Conservation (phyloP, 2,797 vertebrate genomes). For the Bryconaethiops microstoma region DNA sequence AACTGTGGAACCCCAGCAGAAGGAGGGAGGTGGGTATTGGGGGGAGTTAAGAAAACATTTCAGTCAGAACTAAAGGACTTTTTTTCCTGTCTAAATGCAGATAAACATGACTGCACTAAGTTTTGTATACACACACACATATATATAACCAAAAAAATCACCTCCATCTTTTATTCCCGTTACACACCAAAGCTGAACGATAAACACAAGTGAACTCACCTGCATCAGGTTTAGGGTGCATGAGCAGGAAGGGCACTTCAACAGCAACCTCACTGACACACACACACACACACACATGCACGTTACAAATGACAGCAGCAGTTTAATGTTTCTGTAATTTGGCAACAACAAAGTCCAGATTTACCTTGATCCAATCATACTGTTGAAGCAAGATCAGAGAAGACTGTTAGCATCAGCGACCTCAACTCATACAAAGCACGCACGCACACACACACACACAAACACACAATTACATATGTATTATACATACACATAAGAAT, state of each 20-base stretch:
- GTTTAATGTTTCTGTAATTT: not conserved
- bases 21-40: not conserved
- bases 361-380: conserved; percentile 67
- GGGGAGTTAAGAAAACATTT: not conserved
- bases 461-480: not conserved
- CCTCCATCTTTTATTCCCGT: too few species aligned
- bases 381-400: conserved; percentile 33
- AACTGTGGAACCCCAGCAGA: conserved; percentile 56
- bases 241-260: conserved; percentile 90
- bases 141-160: too few species aligned
- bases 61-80: too few species aligned
- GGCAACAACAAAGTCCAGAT: not conserved
- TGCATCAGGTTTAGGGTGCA: conserved; percentile 88
- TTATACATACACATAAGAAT: not conserved
- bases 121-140: too few species aligned
- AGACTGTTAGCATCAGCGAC: not conserved
- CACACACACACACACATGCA: conserved; percentile 4
- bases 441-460: too few species aligned
- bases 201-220: conserved; percentile 67
- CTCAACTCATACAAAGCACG: too few species aligned
- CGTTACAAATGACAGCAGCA: not conserved
- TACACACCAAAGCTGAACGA: too few species aligned
- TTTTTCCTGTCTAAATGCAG: too few species aligned
- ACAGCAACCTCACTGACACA: conserved; percentile 85
- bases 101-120: too few species aligned